Percentiles rank a stretch among this genome's conserved stretches.
Evolutionary conservation across 2,888 invertebrate genomes (phyloP).

Genomic region (Caenorhabditis uteleia): DNA sequence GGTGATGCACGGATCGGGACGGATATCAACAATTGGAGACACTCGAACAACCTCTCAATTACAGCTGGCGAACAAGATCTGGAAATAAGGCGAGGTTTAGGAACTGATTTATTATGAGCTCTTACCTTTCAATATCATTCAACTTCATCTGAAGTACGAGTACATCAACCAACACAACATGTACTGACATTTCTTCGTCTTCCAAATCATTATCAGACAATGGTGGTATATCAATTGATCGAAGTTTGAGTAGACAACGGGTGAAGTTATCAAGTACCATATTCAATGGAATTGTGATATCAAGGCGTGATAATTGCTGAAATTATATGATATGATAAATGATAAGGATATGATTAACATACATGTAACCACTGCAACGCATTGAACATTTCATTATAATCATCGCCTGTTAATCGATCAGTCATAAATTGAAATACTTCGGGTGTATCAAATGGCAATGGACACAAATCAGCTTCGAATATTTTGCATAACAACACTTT

Average conservation of each 20-base stretch:
- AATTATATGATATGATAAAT: conserved; percentile 12
- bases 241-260: conserved; percentile 41
- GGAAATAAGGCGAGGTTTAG: too few species aligned
- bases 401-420: conserved; percentile 77
- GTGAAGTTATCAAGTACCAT: conserved; percentile 71
- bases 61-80: conserved; percentile 24
- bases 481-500: conserved; percentile 88
- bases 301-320: conserved; percentile 72
- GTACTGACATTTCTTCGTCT: conserved; percentile 73
- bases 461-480: conserved; percentile 92
- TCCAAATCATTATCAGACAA: conserved; percentile 58
- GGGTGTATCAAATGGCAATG: conserved; percentile 89
- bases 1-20: conserved; percentile 73
- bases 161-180: conserved; percentile 93
- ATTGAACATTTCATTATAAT: conserved; percentile 72
- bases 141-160: conserved; percentile 90
- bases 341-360: conserved; percentile 7
- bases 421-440: conserved; percentile 93
- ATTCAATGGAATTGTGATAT: conserved; percentile 72
- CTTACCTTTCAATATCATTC: conserved; percentile 78
- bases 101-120: too few species aligned
- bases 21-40: conserved; percentile 53
- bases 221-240: conserved; percentile 43
- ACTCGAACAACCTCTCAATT: conserved; percentile 57
- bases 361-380: conserved; percentile 73